Evolutionary conservation across 2,113 vertebrate species (phyloP), one percentile per base, ranked within the genome.

Genomic region (Gasterosteus nipponicus): DNA sequence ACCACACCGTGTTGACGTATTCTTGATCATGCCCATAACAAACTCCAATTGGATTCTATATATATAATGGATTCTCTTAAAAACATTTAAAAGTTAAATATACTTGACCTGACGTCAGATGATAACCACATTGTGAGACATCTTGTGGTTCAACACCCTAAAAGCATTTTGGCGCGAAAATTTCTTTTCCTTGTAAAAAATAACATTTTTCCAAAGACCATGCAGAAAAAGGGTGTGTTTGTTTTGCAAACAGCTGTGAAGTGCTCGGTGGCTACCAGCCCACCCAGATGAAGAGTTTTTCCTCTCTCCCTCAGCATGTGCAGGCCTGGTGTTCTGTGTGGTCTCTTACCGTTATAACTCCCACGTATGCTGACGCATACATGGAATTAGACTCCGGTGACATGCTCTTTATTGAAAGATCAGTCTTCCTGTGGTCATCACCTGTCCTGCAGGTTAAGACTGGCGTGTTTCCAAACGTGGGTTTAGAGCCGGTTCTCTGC

Each of bases 201-300:
- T 5, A 38, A 35, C 2, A 54, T 16, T 33, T 33, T 33, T n/a
- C 12, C 75, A 38, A 62, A 49, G 38, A 9, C n/a, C 33, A 18
- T 22, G 69, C 44, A 61, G 19, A 64, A 46, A 18, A 19, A 33
- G 11, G 19, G 61, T 46, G 61, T 78, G 80, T 60, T 31, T 81
- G 74, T 80, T 64, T 62, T 69, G 62, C 68, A 54, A 70, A 76
- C 39, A 0, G 63, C 75, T 39, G 41, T 10, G 46, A 39, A 29
- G 19, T 7, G 26, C 26, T 75, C 12, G 1, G 57, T 19, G 53
- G 69, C 47, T 57, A 19, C 59, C 73, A 49, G 64, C 67, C 78
- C 47, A 1, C 66, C 41, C 75, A n/a, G 26, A 78, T 71, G 22
- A 65, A 78, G 63, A 65, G 75, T 79, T 46, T 47, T 53, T 81